Conservation (phyloP, 64 coral and sea anemone genomes). For the Exaiptasia diaphana region DNA sequence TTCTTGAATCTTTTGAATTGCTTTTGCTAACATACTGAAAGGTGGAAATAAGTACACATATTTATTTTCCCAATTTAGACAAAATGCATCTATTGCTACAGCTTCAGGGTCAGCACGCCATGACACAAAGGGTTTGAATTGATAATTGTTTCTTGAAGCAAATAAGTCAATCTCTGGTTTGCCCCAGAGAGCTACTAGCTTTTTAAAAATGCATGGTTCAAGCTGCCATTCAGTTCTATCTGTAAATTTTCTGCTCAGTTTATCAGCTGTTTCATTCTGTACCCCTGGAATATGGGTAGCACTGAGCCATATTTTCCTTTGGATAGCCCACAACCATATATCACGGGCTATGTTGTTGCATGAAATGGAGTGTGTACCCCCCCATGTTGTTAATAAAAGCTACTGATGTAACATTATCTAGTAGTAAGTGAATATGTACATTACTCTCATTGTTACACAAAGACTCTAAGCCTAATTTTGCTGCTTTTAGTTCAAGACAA, state of each 20-base stretch:
- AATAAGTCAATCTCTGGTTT: slow-evolving; percentile 35
- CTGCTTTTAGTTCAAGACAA: slow-evolving; percentile 16
- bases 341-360: slow-evolving; percentile 26
- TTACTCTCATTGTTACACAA: slow-evolving; percentile 13
- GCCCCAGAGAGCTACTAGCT: background rate
- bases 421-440: slow-evolving; percentile 2
- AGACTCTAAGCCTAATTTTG: slow-evolving; percentile 10
- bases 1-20: slow-evolving; percentile 8
- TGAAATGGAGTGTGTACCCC: background rate
- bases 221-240: slow-evolving; percentile 15
- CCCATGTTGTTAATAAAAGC: slow-evolving; percentile 9
- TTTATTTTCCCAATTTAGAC: slow-evolving; percentile 12
- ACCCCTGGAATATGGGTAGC: slow-evolving; percentile 25
- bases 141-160: slow-evolving; percentile 24
- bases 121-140: slow-evolving; percentile 25
- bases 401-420: slow-evolving; percentile 42
- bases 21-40: slow-evolving; percentile 25
- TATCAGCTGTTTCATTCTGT: slow-evolving; percentile 19
- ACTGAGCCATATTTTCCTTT: background rate
- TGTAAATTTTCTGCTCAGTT: background rate
- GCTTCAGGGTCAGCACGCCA: slow-evolving; percentile 32
- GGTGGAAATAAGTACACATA: slow-evolving; percentile 26
- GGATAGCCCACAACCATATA: slow-evolving; percentile 39
- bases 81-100: background rate
- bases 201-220: background rate